These are phyloP conservation scores for Drosophila vallismaia DNA, from an alignment of 2,888 invertebrate genomes.

Conservation along the genomic window DNA sequence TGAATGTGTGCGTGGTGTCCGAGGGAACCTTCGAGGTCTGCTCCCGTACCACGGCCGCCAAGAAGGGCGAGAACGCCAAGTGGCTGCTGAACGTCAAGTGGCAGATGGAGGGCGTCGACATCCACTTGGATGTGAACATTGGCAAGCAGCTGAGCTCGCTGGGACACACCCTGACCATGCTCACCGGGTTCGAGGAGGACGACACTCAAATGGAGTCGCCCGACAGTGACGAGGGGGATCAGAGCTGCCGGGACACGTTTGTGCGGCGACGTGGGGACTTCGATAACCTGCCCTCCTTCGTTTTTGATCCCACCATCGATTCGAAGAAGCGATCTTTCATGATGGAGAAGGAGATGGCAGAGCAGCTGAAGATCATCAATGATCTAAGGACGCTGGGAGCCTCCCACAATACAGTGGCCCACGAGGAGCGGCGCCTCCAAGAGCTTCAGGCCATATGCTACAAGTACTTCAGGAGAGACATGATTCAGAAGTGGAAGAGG, in stretches of 20 bases:
- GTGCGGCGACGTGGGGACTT: constrained; percentile 88
- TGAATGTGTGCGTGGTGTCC: constrained; percentile 98
- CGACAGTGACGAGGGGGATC: constrained; percentile 91
- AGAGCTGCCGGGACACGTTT: constrained; percentile 85
- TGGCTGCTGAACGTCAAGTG: constrained; percentile 99
- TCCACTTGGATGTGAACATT: constrained; percentile 97
- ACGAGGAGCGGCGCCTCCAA: constrained; percentile 95
- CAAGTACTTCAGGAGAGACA: constrained; percentile 96
- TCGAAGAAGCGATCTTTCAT: constrained; percentile 94
- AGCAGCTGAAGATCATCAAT: constrained; percentile 97
- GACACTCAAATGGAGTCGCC: constrained; percentile 87
- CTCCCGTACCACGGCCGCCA: constrained; percentile 92
- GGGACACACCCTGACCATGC: constrained; percentile 97
- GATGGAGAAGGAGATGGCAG: constrained; percentile 98
- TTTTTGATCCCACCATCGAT: constrained; percentile 91
- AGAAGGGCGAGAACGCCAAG: constrained; percentile 95
- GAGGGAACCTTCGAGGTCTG: constrained; percentile 98
- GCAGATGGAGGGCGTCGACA: constrained; percentile 99
- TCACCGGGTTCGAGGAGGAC: constrained; percentile 96
- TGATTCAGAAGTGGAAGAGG: constrained; percentile 89
- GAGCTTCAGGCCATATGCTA: constrained; percentile 97
- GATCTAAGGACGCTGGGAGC: constrained; percentile 95
- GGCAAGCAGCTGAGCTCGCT: constrained; percentile 97
- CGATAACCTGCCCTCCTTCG: constrained; percentile 92
- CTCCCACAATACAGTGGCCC: constrained; percentile 94